A percentile compares a stretch with the other conserved stretches of the same genome.
phyloP scores from a whole-genome alignment of 2,113 vertebrate species.

The Mirounga angustirostris region DNA sequence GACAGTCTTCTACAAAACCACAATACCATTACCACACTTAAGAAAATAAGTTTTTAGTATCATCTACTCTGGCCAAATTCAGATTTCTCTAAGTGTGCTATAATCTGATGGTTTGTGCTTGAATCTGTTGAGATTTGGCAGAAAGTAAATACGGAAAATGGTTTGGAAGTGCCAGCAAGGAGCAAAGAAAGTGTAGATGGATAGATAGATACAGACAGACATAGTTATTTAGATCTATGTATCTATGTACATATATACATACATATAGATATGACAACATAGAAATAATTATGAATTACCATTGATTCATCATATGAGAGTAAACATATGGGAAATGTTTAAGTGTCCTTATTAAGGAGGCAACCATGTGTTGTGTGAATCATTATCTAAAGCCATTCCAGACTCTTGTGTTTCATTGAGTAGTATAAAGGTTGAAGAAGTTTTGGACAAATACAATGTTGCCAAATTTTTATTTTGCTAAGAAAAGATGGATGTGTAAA shows the following conservation, averaged over 20 bases:
- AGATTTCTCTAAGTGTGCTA: background rate
- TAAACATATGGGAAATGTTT: background rate
- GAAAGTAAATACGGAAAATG: background rate
- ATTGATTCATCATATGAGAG: background rate
- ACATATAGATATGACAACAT: background rate
- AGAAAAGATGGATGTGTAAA: background rate
- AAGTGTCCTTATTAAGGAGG: background rate
- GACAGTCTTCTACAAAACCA: background rate
- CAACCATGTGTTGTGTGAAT: background rate
- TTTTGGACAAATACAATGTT: background rate
- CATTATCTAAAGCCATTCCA: background rate
- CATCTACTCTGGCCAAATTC: background rate
- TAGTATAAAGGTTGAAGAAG: background rate
- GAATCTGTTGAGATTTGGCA: background rate
- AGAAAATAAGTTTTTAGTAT: background rate
- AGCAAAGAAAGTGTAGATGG: background rate
- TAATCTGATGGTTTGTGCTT: background rate
- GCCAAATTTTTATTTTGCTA: background rate
- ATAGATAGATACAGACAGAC: background rate
- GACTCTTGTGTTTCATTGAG: background rate
- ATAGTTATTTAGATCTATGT: background rate
- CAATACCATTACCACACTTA: background rate
- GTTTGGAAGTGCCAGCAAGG: background rate
- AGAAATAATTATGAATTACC: conserved; percentile 9
- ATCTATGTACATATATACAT: background rate